Conservation (phyloP, 2,888 invertebrate genomes). For the Megaustenia siamemsis region DNA sequence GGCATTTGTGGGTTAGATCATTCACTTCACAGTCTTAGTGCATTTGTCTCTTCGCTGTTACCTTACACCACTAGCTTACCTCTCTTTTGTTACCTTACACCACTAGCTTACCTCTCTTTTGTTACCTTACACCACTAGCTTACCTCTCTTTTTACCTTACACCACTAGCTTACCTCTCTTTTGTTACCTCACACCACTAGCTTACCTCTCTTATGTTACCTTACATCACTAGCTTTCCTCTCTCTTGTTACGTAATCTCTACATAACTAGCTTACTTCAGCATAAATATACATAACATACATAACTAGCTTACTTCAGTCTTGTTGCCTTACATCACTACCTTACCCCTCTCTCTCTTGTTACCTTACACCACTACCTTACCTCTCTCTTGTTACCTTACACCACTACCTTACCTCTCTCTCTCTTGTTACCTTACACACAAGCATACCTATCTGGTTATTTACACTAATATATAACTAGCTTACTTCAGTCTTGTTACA, state of each 20-base stretch:
- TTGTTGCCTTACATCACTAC: not conserved
- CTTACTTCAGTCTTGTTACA: not conserved
- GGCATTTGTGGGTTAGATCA: too few species aligned
- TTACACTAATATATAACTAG: not conserved
- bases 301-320: not conserved
- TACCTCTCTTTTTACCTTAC: not conserved
- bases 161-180: not conserved
- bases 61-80: not conserved
- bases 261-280: not conserved
- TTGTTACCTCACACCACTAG: not conserved
- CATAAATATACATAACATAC: not conserved
- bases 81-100: not conserved
- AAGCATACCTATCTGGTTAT: not conserved
- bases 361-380: too few species aligned
- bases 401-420: not conserved
- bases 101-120: not conserved
- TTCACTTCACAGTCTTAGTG: not conserved
- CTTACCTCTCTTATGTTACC: not conserved
- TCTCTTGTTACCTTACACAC: not conserved
- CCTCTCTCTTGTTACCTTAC: not conserved
- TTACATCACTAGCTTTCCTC: not conserved
- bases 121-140: not conserved
- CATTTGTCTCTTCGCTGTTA: not conserved
- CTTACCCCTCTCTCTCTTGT: not conserved
- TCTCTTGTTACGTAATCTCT: not conserved